Base-by-base conservation (phyloP, 2,888 invertebrate species). In the Stenurella melanura region DNA sequence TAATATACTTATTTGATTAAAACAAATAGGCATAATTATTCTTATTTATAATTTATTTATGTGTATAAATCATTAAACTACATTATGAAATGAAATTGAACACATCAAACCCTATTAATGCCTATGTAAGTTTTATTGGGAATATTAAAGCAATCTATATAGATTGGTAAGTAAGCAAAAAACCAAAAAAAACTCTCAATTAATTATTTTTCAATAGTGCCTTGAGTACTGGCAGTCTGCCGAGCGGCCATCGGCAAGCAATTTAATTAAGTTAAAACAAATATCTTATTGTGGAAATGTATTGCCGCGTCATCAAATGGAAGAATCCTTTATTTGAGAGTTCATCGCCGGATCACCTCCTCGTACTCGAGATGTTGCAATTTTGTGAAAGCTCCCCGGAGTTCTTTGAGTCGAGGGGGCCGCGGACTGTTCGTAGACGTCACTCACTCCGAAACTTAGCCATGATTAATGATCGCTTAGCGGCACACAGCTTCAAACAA, bases 401-500 rank as follows among this genome's bases (percentile, higher is more conserved):
- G 89, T 87, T 88, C 87, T 88, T 88, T 86, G 86, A 85, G 85
- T 81, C 84, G 83, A 78, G 74, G 78, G 76, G 75, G 86, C 85
- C 88, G 87, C 87, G 88, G 87, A 86, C 87, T 85, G 87, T 88
- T 88, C 88, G 88, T 88, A 88, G 88, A 88, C 89, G 90, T 90
- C 90, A 90, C 89, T 90, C 90, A 90, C 89, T 89, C 89, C 89
- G 90, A 91, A 91, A 91, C 90, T 90, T 90, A 85, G 81, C 90
- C 89, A 90, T 91, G 91, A 91, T 91, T 91, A 91, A 91, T 91
- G 91, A 90, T 91, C 88, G 90, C 90, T 90, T 89, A 90, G 89
- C 88, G 87, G 88, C 89, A 89, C 89, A 90, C 91, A 90, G 91
- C 91, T 91, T 90, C 91, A 91, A 92, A 92, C 92, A 92, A 92